phyloP scores from a whole-genome alignment of 2,113 vertebrate genomes.

The Acanthisitta chloris region DNA sequence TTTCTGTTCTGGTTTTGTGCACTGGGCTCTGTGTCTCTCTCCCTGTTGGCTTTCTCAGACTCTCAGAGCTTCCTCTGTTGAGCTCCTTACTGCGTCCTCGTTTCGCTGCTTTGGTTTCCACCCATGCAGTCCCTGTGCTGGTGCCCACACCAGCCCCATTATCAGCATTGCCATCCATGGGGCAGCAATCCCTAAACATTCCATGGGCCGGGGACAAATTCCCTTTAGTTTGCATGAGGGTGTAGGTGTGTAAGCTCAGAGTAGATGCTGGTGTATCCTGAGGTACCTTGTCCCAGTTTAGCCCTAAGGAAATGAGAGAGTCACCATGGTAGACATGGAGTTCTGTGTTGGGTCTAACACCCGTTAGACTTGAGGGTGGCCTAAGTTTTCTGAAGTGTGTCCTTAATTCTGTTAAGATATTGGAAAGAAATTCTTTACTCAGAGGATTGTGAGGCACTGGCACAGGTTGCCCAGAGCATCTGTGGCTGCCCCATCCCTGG shows the following conservation, averaged over 20 bases:
- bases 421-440: neutral
- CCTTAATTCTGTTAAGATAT: neutral
- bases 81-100: neutral
- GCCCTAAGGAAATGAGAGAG: neutral
- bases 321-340: fast-evolving
- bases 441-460: fast-evolving
- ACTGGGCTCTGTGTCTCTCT: neutral
- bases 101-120: neutral
- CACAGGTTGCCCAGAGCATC: neutral
- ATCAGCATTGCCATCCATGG: fast-evolving
- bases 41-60: neutral
- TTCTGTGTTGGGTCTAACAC: neutral
- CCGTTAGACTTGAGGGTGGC: neutral
- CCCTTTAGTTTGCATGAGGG: neutral
- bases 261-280: neutral
- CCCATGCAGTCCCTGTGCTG: fast-evolving
- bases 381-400: neutral
- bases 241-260: neutral
- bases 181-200: fast-evolving
- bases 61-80: slow-evolving; percentile 36
- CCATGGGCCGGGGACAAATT: fast-evolving
- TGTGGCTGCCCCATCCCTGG: neutral
- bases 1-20: slow-evolving; percentile 15
- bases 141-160: neutral
- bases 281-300: neutral